These are phyloP conservation scores for human (Homo sapiens) DNA, from an alignment of 2,113 vertebrate genomes.

Conservation along the genomic window GRCh38 chr1:61567001-61567500, in stretches of 20 bases:
- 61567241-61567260: not conserved
- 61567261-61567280: not conserved
- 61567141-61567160: not conserved
- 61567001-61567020: not conserved
- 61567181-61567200: not conserved
- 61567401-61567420: not conserved
- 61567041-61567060: not conserved
- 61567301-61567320: not conserved
- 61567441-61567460: not conserved
- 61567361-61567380: not conserved
- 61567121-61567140: not conserved
- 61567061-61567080: not conserved
- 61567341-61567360: not conserved
- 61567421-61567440: not conserved
- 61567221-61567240: not conserved
- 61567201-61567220: not conserved
- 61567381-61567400: constrained; percentile 22
- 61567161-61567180: not conserved
- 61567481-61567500: not conserved
- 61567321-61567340: not conserved
- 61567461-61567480: constrained; percentile 23
- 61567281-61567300: not conserved
- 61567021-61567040: not conserved
- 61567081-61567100: not conserved
- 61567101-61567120: not conserved